Conservation (phyloP, 2,888 invertebrate genomes). For the Melanchra persicariae region DNA sequence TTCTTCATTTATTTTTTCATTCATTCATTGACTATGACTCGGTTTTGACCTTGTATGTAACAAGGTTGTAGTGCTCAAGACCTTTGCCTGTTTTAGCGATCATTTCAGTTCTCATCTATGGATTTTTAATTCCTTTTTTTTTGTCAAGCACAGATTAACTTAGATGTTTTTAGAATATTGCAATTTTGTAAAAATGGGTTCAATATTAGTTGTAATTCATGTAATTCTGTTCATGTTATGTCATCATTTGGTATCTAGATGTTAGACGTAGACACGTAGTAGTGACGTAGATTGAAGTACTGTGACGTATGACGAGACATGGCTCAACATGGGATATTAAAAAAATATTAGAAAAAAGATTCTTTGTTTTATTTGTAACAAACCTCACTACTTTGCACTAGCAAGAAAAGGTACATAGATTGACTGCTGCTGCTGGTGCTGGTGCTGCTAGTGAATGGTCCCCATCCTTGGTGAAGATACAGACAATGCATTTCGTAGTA, state of each 20-base stretch:
- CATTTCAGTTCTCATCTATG: neutral
- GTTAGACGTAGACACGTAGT: conserved; percentile 52
- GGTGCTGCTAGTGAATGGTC: too few species aligned
- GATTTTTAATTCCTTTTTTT: neutral
- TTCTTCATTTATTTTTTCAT: neutral
- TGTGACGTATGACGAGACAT: conserved; percentile 74
- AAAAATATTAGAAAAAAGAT: conserved; percentile 68
- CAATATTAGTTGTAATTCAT: conserved; percentile 21
- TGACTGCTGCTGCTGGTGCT: too few species aligned
- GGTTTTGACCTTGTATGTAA: neutral
- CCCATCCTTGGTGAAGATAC: too few species aligned
- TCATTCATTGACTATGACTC: neutral
- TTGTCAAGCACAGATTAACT: neutral
- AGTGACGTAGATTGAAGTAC: conserved; percentile 63
- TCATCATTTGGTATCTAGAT: conserved; percentile 24
- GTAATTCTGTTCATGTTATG: conserved; percentile 31
- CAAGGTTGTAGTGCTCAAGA: neutral
- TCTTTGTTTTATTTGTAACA: conserved; percentile 56
- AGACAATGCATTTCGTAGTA: too few species aligned
- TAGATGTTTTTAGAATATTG: conserved; percentile 15
- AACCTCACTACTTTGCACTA: neutral
- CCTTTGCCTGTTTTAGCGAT: neutral
- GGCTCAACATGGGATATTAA: conserved; percentile 76
- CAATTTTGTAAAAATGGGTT: conserved; percentile 13
- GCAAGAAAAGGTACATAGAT: too few species aligned